Percentiles rank a stretch among this genome's conserved stretches.
These are phyloP conservation scores for Acrocephalus arundinaceus DNA, from an alignment of 2,113 vertebrate genomes.

Conservation along the genomic window DNA sequence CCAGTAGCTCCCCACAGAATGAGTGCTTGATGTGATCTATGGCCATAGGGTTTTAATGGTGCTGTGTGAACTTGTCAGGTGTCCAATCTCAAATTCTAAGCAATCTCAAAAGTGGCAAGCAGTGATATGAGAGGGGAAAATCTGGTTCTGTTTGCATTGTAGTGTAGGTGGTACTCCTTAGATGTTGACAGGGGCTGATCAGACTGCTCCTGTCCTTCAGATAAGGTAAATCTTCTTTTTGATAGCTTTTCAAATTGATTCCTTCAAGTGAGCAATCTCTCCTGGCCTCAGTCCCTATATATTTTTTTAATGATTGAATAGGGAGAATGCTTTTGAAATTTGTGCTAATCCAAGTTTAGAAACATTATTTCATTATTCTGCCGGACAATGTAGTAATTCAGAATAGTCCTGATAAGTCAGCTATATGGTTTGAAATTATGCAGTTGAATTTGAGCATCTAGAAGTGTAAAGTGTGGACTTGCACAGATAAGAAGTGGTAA, in stretches of 20 bases:
- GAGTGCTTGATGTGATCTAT: neutral
- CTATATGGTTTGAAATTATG: neutral
- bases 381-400: neutral
- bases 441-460: neutral
- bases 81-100: neutral
- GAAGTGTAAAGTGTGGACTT: neutral
- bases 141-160: neutral
- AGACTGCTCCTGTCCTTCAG: neutral
- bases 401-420: neutral
- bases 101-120: neutral
- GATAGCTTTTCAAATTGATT: neutral
- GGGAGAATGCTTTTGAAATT: neutral
- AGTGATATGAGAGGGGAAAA: neutral
- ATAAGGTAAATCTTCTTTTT: neutral
- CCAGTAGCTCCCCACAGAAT: neutral
- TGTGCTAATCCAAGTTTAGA: neutral
- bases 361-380: neutral
- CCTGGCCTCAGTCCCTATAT: neutral
- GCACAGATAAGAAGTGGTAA: neutral
- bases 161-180: neutral
- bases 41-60: neutral
- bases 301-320: neutral
- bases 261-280: neutral
- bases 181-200: neutral
- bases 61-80: neutral